Conservation (phyloP, 1,140 invertebrate species). For the Sycophila sp. region DNA sequence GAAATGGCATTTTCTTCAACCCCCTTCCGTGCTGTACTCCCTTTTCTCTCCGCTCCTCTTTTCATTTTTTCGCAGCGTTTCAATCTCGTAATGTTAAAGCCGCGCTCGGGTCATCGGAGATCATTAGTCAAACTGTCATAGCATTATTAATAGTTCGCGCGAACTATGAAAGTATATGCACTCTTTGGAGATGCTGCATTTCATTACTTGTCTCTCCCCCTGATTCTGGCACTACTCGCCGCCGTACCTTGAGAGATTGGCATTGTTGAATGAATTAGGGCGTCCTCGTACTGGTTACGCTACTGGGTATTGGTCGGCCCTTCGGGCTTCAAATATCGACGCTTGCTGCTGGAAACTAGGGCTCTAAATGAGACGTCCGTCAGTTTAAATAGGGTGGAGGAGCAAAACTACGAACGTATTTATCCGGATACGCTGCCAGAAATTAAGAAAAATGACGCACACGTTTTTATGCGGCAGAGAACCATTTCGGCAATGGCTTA, state of each 20-base stretch:
- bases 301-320: background rate
- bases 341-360: constrained; percentile 12
- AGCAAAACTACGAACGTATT: background rate
- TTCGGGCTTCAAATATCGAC: constrained; percentile 14
- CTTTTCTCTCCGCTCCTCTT: constrained; percentile 2
- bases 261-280: constrained; percentile 58
- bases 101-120: constrained; percentile 44
- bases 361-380: constrained; percentile 29
- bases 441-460: constrained; percentile 38
- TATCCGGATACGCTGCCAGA: constrained; percentile 9
- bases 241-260: constrained; percentile 46
- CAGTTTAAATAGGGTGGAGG: constrained; percentile 8
- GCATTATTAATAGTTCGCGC: constrained; percentile 57
- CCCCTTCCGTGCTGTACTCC: background rate
- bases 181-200: constrained; percentile 56
- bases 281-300: background rate
- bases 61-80: constrained; percentile 50
- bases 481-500: constrained; percentile 14
- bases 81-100: constrained; percentile 62
- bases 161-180: constrained; percentile 52
- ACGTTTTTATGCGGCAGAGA: constrained; percentile 6
- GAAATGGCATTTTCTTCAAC: constrained; percentile 26
- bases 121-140: constrained; percentile 63
- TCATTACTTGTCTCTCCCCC: no score
- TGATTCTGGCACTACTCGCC: constrained; percentile 39